Evolutionary conservation across 1,140 invertebrate genomes (phyloP).

Genomic region (Drosophila sulfurigaster): DNA sequence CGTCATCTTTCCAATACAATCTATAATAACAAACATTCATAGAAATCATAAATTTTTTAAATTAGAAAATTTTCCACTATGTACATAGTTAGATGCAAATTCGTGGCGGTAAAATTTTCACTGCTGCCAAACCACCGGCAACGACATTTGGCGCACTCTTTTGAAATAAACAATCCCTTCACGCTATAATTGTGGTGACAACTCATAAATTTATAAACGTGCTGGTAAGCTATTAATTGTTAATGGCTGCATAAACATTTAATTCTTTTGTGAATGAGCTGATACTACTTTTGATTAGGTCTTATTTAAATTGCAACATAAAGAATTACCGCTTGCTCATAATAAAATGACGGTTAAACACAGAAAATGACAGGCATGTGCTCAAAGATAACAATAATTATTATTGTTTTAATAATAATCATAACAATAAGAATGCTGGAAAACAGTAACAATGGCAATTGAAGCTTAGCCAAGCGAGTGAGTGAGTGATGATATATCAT

Average conservation of each 20-base stretch:
- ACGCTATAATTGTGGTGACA: not conserved
- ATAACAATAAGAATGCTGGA: not conserved
- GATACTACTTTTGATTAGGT: not conserved
- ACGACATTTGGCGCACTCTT: not conserved
- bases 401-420: not conserved
- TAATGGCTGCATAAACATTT: not conserved
- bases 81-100: not conserved
- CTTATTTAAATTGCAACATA: slow-evolving; percentile 7
- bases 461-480: not conserved
- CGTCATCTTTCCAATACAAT: too few relatives aligned
- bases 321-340: not conserved
- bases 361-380: not conserved
- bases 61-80: not conserved
- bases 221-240: not conserved
- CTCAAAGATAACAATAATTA: not conserved
- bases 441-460: not conserved
- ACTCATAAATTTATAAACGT: not conserved
- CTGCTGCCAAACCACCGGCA: not conserved
- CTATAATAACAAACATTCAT: too few relatives aligned
- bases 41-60: not conserved
- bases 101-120: not conserved
- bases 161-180: not conserved
- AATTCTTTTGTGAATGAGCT: not conserved
- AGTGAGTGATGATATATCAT: slow-evolving; percentile 13
- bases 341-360: not conserved